Evolutionary conservation across 2,888 invertebrate species (phyloP).

Genomic region (Ariolimax columbianus): DNA sequence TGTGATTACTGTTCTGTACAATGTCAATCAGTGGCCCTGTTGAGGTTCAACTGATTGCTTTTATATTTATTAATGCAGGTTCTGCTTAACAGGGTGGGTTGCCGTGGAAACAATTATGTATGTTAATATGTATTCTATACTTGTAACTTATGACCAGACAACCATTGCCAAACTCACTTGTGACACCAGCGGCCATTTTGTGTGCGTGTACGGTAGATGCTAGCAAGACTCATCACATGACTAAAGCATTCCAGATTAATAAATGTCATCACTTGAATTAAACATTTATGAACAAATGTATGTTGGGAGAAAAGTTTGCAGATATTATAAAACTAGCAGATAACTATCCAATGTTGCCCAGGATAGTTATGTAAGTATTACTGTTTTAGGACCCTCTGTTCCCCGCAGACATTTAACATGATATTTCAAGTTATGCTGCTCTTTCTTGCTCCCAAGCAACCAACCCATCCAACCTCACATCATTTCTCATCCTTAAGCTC

Average conservation of each 20-base stretch:
- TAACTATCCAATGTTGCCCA: too few relatives aligned
- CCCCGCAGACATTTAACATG: too few relatives aligned
- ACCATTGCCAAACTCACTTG: neutral
- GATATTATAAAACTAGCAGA: too few relatives aligned
- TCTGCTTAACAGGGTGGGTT: conserved; percentile 13
- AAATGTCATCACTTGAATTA: neutral
- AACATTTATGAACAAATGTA: neutral
- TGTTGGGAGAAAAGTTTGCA: too few relatives aligned
- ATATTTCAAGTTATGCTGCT: too few relatives aligned
- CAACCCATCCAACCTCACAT: too few relatives aligned
- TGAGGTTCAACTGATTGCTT: neutral
- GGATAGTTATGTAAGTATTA: too few relatives aligned
- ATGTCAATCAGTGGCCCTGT: neutral
- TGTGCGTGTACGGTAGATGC: neutral
- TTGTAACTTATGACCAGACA: neutral
- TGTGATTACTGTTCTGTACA: neutral
- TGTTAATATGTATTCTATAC: neutral
- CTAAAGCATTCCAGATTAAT: neutral
- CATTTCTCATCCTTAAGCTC: too few relatives aligned
- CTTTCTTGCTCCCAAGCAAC: too few relatives aligned
- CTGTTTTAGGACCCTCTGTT: too few relatives aligned
- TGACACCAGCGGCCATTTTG: neutral
- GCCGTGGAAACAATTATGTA: neutral
- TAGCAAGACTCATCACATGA: neutral
- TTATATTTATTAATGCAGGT: conserved; percentile 1